Base-by-base conservation (phyloP, 2,797 vertebrate genomes). In the Phrynocephalus forsythii region DNA sequence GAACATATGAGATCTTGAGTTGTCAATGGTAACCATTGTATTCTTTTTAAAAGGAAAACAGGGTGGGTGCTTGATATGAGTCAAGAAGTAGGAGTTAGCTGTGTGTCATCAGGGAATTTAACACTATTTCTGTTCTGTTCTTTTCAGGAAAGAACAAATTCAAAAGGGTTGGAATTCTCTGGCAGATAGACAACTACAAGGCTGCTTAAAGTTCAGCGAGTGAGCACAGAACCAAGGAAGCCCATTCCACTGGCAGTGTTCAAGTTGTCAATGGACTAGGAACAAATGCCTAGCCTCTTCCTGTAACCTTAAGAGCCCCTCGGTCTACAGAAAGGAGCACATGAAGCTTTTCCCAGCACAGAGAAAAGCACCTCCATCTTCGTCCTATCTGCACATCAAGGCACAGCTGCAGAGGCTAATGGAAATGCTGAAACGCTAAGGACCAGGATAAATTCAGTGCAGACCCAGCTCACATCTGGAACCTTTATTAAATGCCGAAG, bases 121-220 rank as follows among this genome's bases (percentile, higher is more conserved):
- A 44, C 9, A 82, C 86, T 73, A 82, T 82, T 75, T 87, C 52
- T 75, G 79, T 82, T 50, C 77, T 66, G 56, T 86, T 79, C 83
- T 84, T 75, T 38, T 77, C 63, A 56, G 11, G 28, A 75, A 71
- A 69, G 67, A 79, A 85, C 66, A 79, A 50, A 79, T 73, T 67
- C n/a, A 20, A 7, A 66, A 82, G 28, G 69, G 69, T 15, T 75
- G 76, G 79, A 26, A 24, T 66, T 44, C 28, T 30, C 26, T 67
- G 44, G 28, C 22, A 75, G 60, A 76, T 33, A 87, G 67, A 26
- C 60, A 67, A 26, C 20, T 28, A 38, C 73, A 63, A 76, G 50
- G 67, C 77, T 71, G 11, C 20, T 15, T 76, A 68, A 71, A 30
- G 67, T 6, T 16, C n/a, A 72, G 22, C 13, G 50, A 71, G 56